Conservation (phyloP, 2,888 invertebrate species). For the Orchesella flavescens region DNA sequence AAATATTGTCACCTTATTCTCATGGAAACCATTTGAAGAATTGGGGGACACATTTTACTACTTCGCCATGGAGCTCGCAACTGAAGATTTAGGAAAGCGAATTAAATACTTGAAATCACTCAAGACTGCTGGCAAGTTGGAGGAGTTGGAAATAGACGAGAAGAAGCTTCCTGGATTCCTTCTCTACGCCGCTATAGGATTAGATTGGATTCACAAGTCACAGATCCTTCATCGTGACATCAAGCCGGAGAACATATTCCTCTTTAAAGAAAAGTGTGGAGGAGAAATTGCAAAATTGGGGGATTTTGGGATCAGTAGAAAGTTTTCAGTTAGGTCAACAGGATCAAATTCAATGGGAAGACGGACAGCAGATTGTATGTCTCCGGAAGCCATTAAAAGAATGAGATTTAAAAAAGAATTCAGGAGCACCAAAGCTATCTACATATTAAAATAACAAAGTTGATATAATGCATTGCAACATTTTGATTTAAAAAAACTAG, state of each 20-base stretch:
- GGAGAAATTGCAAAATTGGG: not conserved
- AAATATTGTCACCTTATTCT: no score
- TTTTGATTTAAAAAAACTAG: no score
- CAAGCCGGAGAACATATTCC: not conserved
- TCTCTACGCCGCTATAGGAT: not conserved
- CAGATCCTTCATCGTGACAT: no score
- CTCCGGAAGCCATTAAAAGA: not conserved
- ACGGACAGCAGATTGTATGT: not conserved
- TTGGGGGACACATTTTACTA: no score
- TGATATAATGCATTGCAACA: no score
- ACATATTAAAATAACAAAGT: no score
- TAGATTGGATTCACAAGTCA: no score
- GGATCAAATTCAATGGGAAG: not conserved
- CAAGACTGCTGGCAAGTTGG: no score
- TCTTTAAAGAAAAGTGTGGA: not conserved
- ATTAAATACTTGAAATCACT: no score
- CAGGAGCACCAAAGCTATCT: not conserved
- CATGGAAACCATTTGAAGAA: no score
- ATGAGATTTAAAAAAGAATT: not conserved
- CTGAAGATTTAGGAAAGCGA: no score
- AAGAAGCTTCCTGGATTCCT: not conserved
- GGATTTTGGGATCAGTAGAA: not conserved
- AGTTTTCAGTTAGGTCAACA: not conserved
- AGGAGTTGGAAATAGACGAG: no score
- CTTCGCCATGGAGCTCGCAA: not conserved